Percentiles rank a stretch among this genome's conserved stretches.
These are phyloP conservation scores for Sinopyrophorus schimmeli DNA, from an alignment of 2,888 invertebrate genomes.

Conservation along the genomic window DNA sequence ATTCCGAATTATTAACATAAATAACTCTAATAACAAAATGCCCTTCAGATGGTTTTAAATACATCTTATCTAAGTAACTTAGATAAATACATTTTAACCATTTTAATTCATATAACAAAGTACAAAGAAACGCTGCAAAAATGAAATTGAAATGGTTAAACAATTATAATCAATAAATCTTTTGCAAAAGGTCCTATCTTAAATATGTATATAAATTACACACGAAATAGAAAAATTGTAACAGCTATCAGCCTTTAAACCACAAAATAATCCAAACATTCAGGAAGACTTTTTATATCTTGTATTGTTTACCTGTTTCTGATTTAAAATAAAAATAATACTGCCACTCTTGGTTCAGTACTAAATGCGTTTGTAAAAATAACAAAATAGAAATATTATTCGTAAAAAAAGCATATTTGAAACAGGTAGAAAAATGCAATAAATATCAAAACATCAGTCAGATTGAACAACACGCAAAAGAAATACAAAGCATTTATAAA, in stretches of 20 bases:
- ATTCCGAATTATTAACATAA: too few species aligned
- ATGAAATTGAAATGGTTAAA: too few species aligned
- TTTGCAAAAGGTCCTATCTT: too few species aligned
- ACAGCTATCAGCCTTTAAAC: conserved; percentile 12
- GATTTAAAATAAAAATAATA: neutral
- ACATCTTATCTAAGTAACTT: too few species aligned
- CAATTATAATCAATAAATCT: too few species aligned
- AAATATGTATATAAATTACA: neutral
- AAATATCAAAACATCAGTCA: too few species aligned
- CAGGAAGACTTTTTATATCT: conserved; percentile 12
- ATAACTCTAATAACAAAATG: too few species aligned
- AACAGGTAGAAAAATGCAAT: neutral
- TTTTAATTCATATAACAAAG: too few species aligned
- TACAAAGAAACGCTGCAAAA: too few species aligned
- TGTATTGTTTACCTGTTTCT: neutral
- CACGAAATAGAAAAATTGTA: conserved; percentile 8
- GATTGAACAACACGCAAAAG: too few species aligned
- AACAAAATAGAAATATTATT: neutral
- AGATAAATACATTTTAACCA: too few species aligned
- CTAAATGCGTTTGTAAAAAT: neutral
- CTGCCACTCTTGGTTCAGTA: neutral
- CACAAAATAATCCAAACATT: conserved; percentile 7
- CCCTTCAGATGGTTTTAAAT: too few species aligned
- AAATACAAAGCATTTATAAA: neutral
- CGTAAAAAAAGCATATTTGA: neutral